Base-by-base conservation (phyloP, 2,113 vertebrate genomes). In the Psophia crepitans region DNA sequence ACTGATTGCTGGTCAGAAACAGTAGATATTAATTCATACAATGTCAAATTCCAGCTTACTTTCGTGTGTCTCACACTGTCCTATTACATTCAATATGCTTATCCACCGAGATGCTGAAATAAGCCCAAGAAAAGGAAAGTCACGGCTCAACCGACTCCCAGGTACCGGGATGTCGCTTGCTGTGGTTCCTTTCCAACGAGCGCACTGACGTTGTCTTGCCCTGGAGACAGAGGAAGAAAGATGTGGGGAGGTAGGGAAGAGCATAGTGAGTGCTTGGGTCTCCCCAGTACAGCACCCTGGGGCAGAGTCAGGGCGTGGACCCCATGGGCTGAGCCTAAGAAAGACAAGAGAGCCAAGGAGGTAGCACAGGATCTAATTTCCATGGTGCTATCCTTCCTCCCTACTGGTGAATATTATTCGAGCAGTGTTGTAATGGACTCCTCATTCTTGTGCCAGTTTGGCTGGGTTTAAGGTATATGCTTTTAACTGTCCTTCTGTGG, bases 221-320 rank as follows among this genome's bases (percentile, higher is more conserved):
- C 16, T n/a, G 16, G 12, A 77, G 2, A 46, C 1, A 41, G 24
- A 13, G 8, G 6, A 65, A 15, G 18, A 56, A 60, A 51, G 9
- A 27, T 21, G 6, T 13, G 9, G 28, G 14, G 30, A 58, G 5
- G 22, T 51, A 15, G 14, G 14, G 5, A 23, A 76, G 49, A 44
- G 3, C 3, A 1, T 48, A 10, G 8, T 32, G 28, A 5, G 16
- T 60, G 9, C 6, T 24, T 70, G 32, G 5, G 8, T 44, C 8
- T 54, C 19, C 4, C 20, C 6, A 1, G 5, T 17, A 20, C 14
- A 41, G 24, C 16, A 41, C 8, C 11, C 3, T 2, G 1, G 24
- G 15, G 11, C 33, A 78, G 22, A 64, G 5, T 28, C 26, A 75
- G 43, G 17, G 2, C 1, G 2, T 22, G 22, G 66, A 37, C 5